A percentile compares a stretch with the other conserved stretches of the same genome.
Conservation (phyloP, 2,797 vertebrate species). For the Acanthornis magna region DNA sequence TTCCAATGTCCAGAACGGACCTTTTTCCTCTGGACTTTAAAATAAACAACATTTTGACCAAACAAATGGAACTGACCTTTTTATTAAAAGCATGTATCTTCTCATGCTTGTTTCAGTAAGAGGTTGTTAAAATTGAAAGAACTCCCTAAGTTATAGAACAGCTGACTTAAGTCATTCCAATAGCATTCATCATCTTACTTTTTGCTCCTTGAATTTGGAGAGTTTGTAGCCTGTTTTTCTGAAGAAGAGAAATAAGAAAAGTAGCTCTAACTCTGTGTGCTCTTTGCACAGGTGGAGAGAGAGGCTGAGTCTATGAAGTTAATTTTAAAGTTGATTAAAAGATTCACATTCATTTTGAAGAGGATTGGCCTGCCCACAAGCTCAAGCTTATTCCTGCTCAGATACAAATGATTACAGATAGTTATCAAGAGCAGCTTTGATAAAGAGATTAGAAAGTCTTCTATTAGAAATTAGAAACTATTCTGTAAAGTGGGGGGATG, state of each 20-base stretch:
- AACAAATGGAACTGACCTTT: conserved; percentile 9
- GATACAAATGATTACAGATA: neutral
- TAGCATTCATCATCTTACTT: neutral
- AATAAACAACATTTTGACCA: conserved; percentile 34
- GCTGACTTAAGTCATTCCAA: conserved; percentile 11
- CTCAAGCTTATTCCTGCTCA: neutral
- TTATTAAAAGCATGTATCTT: neutral
- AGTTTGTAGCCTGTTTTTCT: neutral
- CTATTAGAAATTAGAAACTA: neutral
- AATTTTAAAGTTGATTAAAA: neutral
- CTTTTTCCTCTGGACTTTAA: conserved; percentile 9
- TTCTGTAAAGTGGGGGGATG: neutral
- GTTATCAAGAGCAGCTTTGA: neutral
- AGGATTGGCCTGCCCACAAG: neutral
- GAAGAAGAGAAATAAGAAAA: neutral
- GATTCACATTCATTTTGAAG: neutral
- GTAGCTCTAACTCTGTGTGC: neutral
- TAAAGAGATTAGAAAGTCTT: neutral
- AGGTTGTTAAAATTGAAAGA: neutral
- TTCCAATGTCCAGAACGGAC: neutral
- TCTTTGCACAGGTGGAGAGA: neutral
- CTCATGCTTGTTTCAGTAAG: neutral
- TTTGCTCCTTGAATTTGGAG: neutral
- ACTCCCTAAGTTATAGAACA: neutral
- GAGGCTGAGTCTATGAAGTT: neutral